Evolutionary conservation across 2,113 vertebrate species (phyloP).

Genomic region (Gila orcuttii): DNA sequence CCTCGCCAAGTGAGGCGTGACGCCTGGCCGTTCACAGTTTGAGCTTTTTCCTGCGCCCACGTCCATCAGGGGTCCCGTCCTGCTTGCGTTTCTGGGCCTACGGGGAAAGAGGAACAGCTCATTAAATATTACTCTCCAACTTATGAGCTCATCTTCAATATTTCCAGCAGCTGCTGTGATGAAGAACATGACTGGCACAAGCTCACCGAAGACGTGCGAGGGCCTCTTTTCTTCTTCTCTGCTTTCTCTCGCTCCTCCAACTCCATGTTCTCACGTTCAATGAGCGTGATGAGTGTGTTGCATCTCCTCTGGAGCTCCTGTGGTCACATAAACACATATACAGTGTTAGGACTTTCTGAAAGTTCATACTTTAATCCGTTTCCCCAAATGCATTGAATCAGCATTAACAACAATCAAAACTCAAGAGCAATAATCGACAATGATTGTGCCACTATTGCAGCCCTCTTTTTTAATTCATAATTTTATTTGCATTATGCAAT

Average conservation of each 20-base stretch:
- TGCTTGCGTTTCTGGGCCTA: conserved; percentile 95
- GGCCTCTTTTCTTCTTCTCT: conserved; percentile 97
- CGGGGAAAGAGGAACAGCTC: conserved; percentile 19
- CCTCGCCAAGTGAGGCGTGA: conserved; percentile 12
- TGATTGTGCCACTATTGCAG: too few relatives aligned
- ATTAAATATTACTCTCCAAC: not conserved
- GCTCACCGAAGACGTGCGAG: conserved; percentile 85
- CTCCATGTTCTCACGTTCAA: conserved; percentile 99
- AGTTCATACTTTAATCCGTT: not conserved
- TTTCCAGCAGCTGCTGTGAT: not conserved
- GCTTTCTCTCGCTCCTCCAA: conserved; percentile 98
- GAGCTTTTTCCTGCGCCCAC: conserved; percentile 94
- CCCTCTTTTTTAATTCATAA: too few relatives aligned
- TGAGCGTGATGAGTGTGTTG: conserved; percentile 96
- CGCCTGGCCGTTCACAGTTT: conserved; percentile 86
- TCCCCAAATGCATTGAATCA: too few relatives aligned
- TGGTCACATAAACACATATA: conserved; percentile 16
- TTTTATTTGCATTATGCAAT: too few relatives aligned
- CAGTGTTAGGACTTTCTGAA: not conserved
- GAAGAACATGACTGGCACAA: not conserved
- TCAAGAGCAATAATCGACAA: too few relatives aligned
- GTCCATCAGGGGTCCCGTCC: conserved; percentile 90
- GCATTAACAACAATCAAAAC: too few relatives aligned
- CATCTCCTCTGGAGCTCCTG: conserved; percentile 96
- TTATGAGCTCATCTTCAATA: not conserved